These are phyloP conservation scores for Cyanoderma ruficeps DNA, from an alignment of 2,113 vertebrate species.

Conservation along the genomic window DNA sequence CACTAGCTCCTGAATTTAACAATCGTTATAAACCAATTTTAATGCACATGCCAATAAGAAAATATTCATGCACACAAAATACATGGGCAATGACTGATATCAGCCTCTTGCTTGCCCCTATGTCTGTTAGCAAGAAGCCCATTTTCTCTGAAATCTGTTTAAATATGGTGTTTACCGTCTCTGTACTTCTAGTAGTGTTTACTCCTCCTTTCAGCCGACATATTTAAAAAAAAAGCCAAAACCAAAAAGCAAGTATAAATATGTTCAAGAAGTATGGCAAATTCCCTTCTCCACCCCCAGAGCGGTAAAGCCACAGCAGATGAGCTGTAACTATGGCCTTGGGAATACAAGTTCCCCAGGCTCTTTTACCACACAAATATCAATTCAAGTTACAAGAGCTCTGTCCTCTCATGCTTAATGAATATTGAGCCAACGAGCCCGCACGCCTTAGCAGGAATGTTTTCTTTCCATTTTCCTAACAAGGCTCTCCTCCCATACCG, in stretches of 20 bases:
- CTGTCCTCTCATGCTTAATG: conserved; percentile 10
- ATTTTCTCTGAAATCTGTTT: conserved; percentile 28
- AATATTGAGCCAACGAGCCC: conserved; percentile 23
- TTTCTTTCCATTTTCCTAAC: conserved; percentile 35
- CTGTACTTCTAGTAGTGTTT: conserved; percentile 10
- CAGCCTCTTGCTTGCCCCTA: background rate
- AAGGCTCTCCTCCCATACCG: conserved; percentile 31
- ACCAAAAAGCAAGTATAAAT: conserved; percentile 29
- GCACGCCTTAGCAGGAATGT: conserved; percentile 1
- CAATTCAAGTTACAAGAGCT: conserved; percentile 54
- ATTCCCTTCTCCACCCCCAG: conserved; percentile 62
- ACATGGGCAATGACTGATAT: background rate
- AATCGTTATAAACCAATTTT: background rate
- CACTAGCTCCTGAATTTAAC: conserved; percentile 2
- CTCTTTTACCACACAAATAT: conserved; percentile 62
- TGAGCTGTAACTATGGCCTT: conserved; percentile 67
- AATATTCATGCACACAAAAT: background rate
- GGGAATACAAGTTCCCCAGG: conserved; percentile 66
- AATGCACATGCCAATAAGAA: conserved; percentile 10
- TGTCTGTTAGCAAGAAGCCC: background rate
- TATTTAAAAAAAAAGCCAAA: background rate
- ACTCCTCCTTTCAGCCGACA: conserved; percentile 33
- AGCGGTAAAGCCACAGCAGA: conserved; percentile 54
- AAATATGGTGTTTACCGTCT: conserved; percentile 3
- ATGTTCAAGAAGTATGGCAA: conserved; percentile 46